A percentile compares a stretch with the other conserved stretches of the same genome.
These are phyloP conservation scores for Amorpha juglandis DNA, from an alignment of 2,888 invertebrate species.

Conservation along the genomic window DNA sequence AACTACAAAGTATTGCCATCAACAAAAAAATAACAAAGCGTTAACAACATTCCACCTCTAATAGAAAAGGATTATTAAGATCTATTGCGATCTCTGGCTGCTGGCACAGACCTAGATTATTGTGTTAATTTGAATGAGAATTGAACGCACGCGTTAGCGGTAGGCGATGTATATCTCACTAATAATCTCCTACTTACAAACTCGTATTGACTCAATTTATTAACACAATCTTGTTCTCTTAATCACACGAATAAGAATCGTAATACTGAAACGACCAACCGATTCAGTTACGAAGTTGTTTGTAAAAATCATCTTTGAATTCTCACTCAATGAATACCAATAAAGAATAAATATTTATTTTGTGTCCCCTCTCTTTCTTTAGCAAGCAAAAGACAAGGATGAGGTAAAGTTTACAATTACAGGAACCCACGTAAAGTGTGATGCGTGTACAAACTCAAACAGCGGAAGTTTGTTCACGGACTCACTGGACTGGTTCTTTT, in stretches of 20 bases:
- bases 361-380: constrained; percentile 40
- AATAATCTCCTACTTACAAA: constrained; percentile 42
- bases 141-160: constrained; percentile 35
- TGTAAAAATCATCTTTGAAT: constrained; percentile 56
- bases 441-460: constrained; percentile 64
- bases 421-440: constrained; percentile 57
- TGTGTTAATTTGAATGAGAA: constrained; percentile 13
- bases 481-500: constrained; percentile 63
- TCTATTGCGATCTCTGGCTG: too few species aligned
- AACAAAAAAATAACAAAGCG: too few species aligned
- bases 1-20: too few species aligned
- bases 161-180: constrained; percentile 42
- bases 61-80: too few species aligned
- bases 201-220: constrained; percentile 41
- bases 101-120: neutral
- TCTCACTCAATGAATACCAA: constrained; percentile 45
- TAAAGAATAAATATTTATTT: constrained; percentile 35
- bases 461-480: constrained; percentile 72
- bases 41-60: neutral
- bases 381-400: constrained; percentile 38
- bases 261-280: constrained; percentile 37
- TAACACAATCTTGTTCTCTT: constrained; percentile 48
- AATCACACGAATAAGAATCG: constrained; percentile 46
- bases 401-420: constrained; percentile 34
- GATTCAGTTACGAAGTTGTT: constrained; percentile 46